Evolutionary conservation across 2,888 invertebrate species (phyloP), one percentile per base, ranked within the genome.

Genomic region (Platycheirus rosarum): DNA sequence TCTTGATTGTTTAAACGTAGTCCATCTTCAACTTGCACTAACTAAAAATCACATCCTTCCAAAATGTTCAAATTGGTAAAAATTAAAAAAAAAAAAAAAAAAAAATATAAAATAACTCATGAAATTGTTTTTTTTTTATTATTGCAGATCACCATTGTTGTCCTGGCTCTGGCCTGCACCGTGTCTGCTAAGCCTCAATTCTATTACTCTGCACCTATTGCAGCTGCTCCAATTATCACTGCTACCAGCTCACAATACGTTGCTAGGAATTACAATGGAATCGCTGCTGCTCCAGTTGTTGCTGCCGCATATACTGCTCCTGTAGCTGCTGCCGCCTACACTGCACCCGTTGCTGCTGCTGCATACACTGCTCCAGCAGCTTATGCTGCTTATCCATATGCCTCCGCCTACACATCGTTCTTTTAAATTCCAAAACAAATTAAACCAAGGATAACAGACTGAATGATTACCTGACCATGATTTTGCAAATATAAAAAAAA

Each of bases 231-330:
- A 0, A 86, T 85, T 23, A 92, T 93, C 2, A 93, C 93, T 0
- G 92, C 93, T 3, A 91, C 91, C 84, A 93, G 93, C 87, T 93
- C 93, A 16, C 93, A 93, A 87, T 92, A 92, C 42, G 88, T 93
- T 85, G 92, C 93, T 5, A 91, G 93, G 76, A 93, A 92, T 85
- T 92, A 92, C 88, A 93, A 93, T 85, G 92, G 92, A 8, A 86
- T 93, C 13, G 93, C 92, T 14, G 89, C 91, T 80, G 88, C 91
- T 46, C 88, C 87, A 20, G 74, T 87, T 62, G 85, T 90, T 8
- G 87, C 88, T n/a, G 87, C 88, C 4, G 86, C 87, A 32, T 87
- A 87, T n/a, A 86, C 87, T 75, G 71, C 86, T 84, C 35, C 88
- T 0, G 76, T 87, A 35, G 88, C 88, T 1, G 88, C 88, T 26